Base-by-base conservation (phyloP, 2,888 invertebrate genomes). In the Thyatira batis region DNA sequence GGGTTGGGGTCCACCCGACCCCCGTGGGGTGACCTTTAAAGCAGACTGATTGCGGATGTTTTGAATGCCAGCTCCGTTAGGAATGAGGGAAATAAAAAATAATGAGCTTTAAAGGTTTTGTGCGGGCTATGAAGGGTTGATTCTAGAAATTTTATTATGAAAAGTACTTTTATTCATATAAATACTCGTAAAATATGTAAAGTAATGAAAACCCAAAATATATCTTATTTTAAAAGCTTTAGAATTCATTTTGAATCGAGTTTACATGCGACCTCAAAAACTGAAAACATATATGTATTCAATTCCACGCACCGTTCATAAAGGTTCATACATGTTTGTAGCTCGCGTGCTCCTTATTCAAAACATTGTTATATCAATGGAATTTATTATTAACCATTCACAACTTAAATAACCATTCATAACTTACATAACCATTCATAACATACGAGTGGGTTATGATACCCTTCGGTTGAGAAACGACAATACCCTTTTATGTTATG, bases 11-110 rank as follows among this genome's bases (percentile, higher is more conserved):
- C 17, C 20, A 3, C 9, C 21, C 5, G 11, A 8, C n/a, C 27
- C 20, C 10, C 27, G 27, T 8, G 27, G 17, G 27, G 48, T 48
- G 48, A 20, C 48, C 48, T 48, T 48, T 48, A 23, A 27, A 27
- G 17, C 27, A 28, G 20, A 27, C 39, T 39, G 39, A 27, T 48
- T 48, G 48, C 27, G 48, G 48, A 48, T 48, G 45, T 20, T 48
- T 27, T 48, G 21, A 48, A 27, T 21, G 27, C 48, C 48, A 48
- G 17, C 13, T 27, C 23, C 10, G 48, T 11, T 17, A 9, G 9
- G 25, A 46, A 13, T 23, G 45, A 23, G 45, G 8, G 39, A 39
- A 39, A 39, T 17, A 17, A 17, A 39, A 23, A 39, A 13, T 33
- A 13, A 39, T 8, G 6, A 17, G 9, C 30, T 39, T 5, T 13